These are phyloP conservation scores for Drosophila navojoa DNA, from an alignment of 1,140 invertebrate species.

Conservation along the genomic window DNA sequence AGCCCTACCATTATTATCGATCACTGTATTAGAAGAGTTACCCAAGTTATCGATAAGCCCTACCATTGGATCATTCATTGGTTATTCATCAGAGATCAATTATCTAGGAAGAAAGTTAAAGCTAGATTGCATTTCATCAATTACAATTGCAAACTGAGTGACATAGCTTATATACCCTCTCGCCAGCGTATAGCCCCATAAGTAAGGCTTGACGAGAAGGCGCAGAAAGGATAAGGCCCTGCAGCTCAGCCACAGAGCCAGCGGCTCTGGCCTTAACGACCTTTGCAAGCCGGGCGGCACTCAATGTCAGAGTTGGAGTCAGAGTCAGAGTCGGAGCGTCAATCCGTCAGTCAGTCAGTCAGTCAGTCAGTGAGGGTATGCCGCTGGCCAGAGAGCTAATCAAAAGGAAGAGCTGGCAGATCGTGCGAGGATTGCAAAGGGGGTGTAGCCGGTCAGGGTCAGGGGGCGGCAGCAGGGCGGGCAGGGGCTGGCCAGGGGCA, in stretches of 20 bases:
- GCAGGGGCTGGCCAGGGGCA: background rate
- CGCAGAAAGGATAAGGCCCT: constrained; percentile 65
- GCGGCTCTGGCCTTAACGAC: constrained; percentile 62
- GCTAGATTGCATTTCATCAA: no score
- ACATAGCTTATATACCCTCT: background rate
- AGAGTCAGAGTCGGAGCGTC: constrained; percentile 16
- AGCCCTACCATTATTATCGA: no score
- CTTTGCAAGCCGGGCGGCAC: constrained; percentile 58
- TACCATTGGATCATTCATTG: no score
- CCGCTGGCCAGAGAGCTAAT: constrained; percentile 31
- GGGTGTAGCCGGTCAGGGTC: constrained; percentile 57
- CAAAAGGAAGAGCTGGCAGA: constrained; percentile 59
- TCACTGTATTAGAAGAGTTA: no score
- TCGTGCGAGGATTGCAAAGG: constrained; percentile 76
- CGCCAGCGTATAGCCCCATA: constrained; percentile 22
- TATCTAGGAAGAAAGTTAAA: no score
- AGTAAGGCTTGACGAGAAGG: constrained; percentile 52
- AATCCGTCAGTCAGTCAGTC: constrained; percentile 17
- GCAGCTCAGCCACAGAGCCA: constrained; percentile 14
- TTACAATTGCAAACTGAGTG: background rate
- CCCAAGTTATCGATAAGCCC: no score
- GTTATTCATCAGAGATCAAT: no score
- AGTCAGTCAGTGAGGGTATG: constrained; percentile 13
- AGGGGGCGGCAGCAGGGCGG: background rate
- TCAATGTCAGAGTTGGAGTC: constrained; percentile 14